These are phyloP conservation scores for Puffinus mauretanicus DNA, from an alignment of 2,113 vertebrate species.

Conservation along the genomic window DNA sequence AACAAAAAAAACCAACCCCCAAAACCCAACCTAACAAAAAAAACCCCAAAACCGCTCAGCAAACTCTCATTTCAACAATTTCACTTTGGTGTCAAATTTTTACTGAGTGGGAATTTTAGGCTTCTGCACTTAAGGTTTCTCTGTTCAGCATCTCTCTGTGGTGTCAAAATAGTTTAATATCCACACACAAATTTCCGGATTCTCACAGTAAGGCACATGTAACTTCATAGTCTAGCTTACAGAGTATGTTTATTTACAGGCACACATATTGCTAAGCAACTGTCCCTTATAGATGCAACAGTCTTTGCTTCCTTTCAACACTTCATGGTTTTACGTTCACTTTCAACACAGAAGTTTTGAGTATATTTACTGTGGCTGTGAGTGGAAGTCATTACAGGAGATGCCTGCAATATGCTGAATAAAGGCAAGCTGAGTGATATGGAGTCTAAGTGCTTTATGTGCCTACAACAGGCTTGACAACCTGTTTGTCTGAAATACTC, in stretches of 20 bases:
- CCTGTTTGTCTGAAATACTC: neutral
- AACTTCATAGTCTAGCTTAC: neutral
- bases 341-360: neutral
- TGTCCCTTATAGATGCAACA: neutral
- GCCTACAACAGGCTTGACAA: neutral
- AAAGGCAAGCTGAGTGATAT: neutral
- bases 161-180: neutral
- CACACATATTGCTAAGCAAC: conserved; percentile 18
- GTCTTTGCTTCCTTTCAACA: conserved; percentile 19
- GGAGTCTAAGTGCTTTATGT: neutral
- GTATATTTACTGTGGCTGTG: neutral
- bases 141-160: neutral
- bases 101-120: neutral
- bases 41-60: neutral
- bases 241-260: conserved; percentile 15
- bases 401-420: neutral
- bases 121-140: conserved; percentile 5
- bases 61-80: neutral
- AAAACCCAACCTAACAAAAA: neutral
- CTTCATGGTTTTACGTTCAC: neutral
- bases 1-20: no score
- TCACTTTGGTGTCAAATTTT: neutral
- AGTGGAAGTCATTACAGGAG: neutral
- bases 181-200: neutral
- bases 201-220: neutral